Conservation (phyloP, 2,113 vertebrate species). For the Thinocorus orbignyianus region DNA sequence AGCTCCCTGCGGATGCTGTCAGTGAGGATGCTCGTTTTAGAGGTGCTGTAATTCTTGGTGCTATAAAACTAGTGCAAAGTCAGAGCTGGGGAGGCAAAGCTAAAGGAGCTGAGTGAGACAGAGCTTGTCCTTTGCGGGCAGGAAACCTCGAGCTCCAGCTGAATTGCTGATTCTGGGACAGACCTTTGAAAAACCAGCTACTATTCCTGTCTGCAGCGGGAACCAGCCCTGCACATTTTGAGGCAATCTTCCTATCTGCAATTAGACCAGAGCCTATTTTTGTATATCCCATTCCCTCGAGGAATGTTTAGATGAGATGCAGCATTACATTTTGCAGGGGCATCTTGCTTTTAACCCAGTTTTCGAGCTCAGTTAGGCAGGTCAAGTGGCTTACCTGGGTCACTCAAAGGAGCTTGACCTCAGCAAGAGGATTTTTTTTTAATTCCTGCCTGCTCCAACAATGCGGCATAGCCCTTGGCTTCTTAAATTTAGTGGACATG, state of each 20-base stretch:
- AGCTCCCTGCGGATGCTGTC: neutral
- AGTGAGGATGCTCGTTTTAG: rapidly evolving
- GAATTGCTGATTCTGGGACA: neutral
- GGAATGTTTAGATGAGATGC: conserved; percentile 55
- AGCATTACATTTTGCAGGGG: conserved; percentile 15
- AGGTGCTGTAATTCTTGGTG: neutral
- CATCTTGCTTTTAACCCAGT: conserved; percentile 41
- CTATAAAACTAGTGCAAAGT: neutral
- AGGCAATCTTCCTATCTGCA: conserved; percentile 35
- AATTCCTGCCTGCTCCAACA: neutral
- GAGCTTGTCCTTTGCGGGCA: neutral
- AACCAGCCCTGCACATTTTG: neutral
- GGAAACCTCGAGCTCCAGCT: neutral
- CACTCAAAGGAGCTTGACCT: neutral
- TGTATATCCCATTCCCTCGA: neutral
- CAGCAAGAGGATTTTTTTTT: neutral
- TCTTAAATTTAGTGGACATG: neutral
- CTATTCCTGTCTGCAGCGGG: conserved; percentile 13
- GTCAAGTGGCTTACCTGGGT: neutral
- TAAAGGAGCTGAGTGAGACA: neutral
- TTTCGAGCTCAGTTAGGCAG: conserved; percentile 9
- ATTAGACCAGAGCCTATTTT: conserved; percentile 57
- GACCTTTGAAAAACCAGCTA: neutral
- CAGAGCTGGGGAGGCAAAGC: neutral
- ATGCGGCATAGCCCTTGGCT: neutral